Base-by-base conservation (phyloP, 2,888 invertebrate species). In the Trissolcus brochymenae region DNA sequence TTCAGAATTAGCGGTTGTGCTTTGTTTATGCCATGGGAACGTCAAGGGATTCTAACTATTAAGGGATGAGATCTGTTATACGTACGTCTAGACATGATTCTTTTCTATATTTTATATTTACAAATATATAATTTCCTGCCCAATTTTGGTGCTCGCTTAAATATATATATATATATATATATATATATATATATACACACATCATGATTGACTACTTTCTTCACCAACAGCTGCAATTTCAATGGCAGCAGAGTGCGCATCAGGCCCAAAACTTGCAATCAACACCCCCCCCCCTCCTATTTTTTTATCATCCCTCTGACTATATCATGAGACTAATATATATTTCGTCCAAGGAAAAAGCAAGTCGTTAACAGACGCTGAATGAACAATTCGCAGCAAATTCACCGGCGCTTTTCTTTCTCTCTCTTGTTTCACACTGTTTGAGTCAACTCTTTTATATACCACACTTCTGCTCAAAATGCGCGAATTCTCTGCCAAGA, bases 11-110 rank as follows among this genome's bases (percentile, higher is more conserved):
- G 86, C 86, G 88, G 89, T 89, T 89, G 85, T 85, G 86, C 84
- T 87, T 88, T 88, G 89, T 89, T 89, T 88, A 89, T 89, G 88
- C 88, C 87, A 88, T 87, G 86, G 86, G 87, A 87, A 87, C 85
- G 85, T 85, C 86, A 84, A 80, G 82, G 81, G 84, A 83, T 83
- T 84, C 82, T 84, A 85, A 84, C 84, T 82, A 83, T 35, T 35
- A 35, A 35, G 84, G 84, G 85, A 84, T 81, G 71, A 78, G 67
- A 59, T 62, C 59, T 35, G 35, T 25, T 25, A 25, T 16, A 54
- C 55, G 67, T 72, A 60, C 29, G 55, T 65, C 75, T 72, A 66
- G 62, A 72, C 62, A 72, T 71, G 51, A 65, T 55, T 62, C 55
- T 65, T 78, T 78, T 77, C 77, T 78, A 65, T 61, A 70, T 68